Evolutionary conservation across 2,113 vertebrate species (phyloP), one percentile per base, ranked within the genome.

Genomic region (Heterochromis multidens): DNA sequence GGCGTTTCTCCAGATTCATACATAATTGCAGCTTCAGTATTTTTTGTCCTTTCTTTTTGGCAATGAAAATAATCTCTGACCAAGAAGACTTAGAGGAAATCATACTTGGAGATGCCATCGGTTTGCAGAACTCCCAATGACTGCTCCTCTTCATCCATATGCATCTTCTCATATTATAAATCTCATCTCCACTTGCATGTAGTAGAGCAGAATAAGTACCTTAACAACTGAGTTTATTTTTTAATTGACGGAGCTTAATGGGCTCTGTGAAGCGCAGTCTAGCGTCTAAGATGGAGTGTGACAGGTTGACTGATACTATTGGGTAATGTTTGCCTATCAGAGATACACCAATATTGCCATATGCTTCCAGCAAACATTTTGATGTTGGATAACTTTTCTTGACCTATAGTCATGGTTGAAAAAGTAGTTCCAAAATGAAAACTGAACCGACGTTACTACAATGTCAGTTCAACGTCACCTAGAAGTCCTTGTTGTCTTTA

Each of bases 1-100:
- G 88, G 61, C 63, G 8, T 87, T 85, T 80, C 63, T 86, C 77
- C 72, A 65, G 60, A 88, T 82, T 76, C 79, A 84, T 85, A 62
- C 58, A 84, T 70, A 89, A 81, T 84, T 79, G 87, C 62, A 85
- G 81, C 37, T 58, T 76, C 14, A 5, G 46, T 27, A 16, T 81
- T 88, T 82, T 59, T 61, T 76, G 81, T 63, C 52, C 4, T 37
- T 88, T 81, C 17, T 79, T 58, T 61, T 27, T 57, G 77, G 67
- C 33, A 76, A 85, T 31, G 5, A 25, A 78, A 80, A 82, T 33
- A 58, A 61, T 81, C 72, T 79, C 82, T 31, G 63, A 81, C 84
- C 78, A 79, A 29, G 14, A 54, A 25, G 58, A 78, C 60, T 80
- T 25, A 12, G 10, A 74, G 77, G 79, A 52, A 79, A 81, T 76